A percentile compares a stretch with the other conserved stretches of the same genome.
Conservation (phyloP, 2,113 vertebrate genomes). For the Zosterops japonicus region DNA sequence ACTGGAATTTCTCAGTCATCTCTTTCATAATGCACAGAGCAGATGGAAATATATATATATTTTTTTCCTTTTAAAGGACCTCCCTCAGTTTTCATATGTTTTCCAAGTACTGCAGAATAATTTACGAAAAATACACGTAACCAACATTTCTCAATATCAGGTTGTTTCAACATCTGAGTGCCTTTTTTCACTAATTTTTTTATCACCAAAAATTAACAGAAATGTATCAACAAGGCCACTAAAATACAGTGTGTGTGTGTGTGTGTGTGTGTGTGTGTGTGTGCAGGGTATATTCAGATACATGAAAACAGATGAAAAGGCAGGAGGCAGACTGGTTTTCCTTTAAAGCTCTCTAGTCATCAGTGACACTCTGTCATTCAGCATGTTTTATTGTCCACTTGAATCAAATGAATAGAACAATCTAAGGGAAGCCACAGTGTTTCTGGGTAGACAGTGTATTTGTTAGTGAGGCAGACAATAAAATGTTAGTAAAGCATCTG, state of each 20-base stretch:
- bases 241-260: not conserved
- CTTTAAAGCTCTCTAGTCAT: not conserved
- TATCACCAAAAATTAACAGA: not conserved
- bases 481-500: constrained; percentile 11
- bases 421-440: constrained; percentile 8
- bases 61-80: not conserved
- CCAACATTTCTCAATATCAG: not conserved
- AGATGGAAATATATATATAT: not conserved
- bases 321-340: not conserved
- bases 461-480: constrained; percentile 27
- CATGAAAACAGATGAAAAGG: not conserved
- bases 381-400: constrained; percentile 31
- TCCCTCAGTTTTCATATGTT: not conserved
- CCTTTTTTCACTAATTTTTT: not conserved
- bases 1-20: not conserved
- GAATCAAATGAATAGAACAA: not conserved
- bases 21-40: not conserved
- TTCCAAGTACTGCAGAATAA: not conserved
- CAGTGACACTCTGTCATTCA: constrained; percentile 23
- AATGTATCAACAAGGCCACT: not conserved
- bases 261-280: too few relatives aligned
- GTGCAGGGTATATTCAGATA: not conserved
- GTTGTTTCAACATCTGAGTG: not conserved
- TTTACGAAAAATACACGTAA: not conserved
- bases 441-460: not conserved